Evolutionary conservation across 1,140 invertebrate genomes (phyloP).

Genomic region (Macrotrachela quadricornifera): DNA sequence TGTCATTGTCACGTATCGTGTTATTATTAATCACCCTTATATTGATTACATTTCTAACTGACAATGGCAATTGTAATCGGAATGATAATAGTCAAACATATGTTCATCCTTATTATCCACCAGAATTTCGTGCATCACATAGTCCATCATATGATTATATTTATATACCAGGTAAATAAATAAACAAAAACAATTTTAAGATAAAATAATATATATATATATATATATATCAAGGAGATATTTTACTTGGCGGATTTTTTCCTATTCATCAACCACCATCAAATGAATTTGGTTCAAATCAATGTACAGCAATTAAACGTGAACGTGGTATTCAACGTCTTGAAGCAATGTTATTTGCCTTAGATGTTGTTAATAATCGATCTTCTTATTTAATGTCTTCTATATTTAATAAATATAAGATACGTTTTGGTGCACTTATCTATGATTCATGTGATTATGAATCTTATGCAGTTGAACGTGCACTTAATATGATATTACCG

Average conservation of each 20-base stretch:
- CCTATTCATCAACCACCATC: conserved; percentile 23
- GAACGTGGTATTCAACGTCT: conserved; percentile 56
- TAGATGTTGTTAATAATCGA: conserved; percentile 5
- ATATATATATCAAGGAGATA: not conserved
- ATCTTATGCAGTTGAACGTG: conserved; percentile 58
- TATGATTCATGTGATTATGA: conserved; percentile 58
- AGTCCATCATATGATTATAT: too few species aligned
- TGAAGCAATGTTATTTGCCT: conserved; percentile 58
- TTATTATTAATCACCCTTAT: too few species aligned
- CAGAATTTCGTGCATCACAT: too few species aligned
- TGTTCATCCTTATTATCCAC: too few species aligned
- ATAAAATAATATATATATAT: too few species aligned
- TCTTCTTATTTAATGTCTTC: conserved; percentile 25
- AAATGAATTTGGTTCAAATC: too few species aligned
- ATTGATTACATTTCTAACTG: too few species aligned
- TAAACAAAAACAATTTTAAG: too few species aligned
- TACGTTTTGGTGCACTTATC: conserved; percentile 45
- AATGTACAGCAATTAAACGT: conserved; percentile 45
- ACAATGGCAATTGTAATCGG: too few species aligned
- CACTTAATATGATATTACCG: conserved; percentile 41
- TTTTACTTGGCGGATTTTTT: conserved; percentile 46
- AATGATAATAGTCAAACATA: too few species aligned
- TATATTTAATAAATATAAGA: conserved; percentile 25
- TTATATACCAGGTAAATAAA: too few species aligned
- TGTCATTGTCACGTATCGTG: too few species aligned